These are phyloP conservation scores for Chlorops oryzae DNA, from an alignment of 1,140 invertebrate species.

Conservation along the genomic window DNA sequence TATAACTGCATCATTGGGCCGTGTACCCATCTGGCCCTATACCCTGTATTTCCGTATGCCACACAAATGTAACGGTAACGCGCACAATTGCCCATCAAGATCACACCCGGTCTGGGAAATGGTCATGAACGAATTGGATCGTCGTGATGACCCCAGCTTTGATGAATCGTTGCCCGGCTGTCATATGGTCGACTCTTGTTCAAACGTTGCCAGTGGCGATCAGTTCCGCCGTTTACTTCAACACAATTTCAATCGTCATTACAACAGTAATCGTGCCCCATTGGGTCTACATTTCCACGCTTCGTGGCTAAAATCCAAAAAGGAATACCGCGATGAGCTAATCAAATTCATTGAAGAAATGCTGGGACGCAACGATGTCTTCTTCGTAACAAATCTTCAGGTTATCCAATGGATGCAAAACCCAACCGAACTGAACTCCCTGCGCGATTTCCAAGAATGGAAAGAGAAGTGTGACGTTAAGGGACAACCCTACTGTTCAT, in stretches of 20 bases:
- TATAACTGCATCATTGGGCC: slow-evolving; percentile 80
- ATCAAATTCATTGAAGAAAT: slow-evolving; percentile 93
- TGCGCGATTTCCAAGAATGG: slow-evolving; percentile 90
- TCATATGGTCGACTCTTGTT: slow-evolving; percentile 90
- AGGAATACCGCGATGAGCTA: slow-evolving; percentile 85
- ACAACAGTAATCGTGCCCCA: slow-evolving; percentile 85
- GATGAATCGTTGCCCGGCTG: slow-evolving; percentile 87
- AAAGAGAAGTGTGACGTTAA: slow-evolving; percentile 94
- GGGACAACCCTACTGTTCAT: slow-evolving; percentile 84
- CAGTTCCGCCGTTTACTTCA: slow-evolving; percentile 80
- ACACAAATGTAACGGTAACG: slow-evolving; percentile 89
- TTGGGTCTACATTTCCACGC: slow-evolving; percentile 93
- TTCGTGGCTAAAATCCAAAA: slow-evolving; percentile 91
- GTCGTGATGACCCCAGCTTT: slow-evolving; percentile 84
- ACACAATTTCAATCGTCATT: slow-evolving; percentile 92
- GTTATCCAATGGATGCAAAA: slow-evolving; percentile 98
- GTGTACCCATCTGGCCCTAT: slow-evolving; percentile 92
- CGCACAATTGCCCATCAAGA: slow-evolving; percentile 82
- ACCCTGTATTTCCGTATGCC: slow-evolving; percentile 93
- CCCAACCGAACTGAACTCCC: slow-evolving; percentile 77
- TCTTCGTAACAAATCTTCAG: slow-evolving; percentile 89
- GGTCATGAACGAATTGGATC: slow-evolving; percentile 91
- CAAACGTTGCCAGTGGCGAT: slow-evolving; percentile 82
- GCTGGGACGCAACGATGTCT: slow-evolving; percentile 82
- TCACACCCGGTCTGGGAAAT: slow-evolving; percentile 93